These are phyloP conservation scores for Henicopernis longicauda DNA, from an alignment of 2,113 vertebrate genomes.

Conservation along the genomic window DNA sequence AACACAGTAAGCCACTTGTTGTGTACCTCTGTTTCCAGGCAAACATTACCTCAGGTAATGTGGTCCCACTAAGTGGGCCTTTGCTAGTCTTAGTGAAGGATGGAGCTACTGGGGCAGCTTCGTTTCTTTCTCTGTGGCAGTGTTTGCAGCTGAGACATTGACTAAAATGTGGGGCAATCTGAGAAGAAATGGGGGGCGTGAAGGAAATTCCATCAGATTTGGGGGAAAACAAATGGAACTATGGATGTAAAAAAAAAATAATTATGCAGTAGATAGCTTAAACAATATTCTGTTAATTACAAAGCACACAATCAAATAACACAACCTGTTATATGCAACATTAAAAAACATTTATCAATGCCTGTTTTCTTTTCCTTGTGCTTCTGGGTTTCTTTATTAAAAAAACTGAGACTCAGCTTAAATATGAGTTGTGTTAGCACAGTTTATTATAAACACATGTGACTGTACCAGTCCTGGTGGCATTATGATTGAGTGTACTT, in stretches of 20 bases:
- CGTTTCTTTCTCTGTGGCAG: background rate
- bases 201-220: background rate
- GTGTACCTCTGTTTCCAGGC: background rate
- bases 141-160: background rate
- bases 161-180: background rate
- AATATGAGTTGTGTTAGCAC: background rate
- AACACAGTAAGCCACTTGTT: background rate
- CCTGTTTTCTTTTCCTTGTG: background rate
- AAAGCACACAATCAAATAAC: background rate
- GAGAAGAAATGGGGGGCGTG: background rate
- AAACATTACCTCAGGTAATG: background rate
- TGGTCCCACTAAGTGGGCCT: background rate
- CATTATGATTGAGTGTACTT: background rate
- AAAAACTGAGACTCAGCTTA: background rate
- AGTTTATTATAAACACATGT: background rate
- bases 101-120: background rate
- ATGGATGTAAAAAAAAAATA: background rate
- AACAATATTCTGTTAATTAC: background rate
- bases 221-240: background rate
- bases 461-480: background rate
- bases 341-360: background rate
- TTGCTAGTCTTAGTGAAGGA: background rate
- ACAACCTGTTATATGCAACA: background rate
- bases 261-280: background rate
- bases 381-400: background rate